phyloP scores from a whole-genome alignment of 2,797 vertebrate species.

The Premnoplex brunnescens region DNA sequence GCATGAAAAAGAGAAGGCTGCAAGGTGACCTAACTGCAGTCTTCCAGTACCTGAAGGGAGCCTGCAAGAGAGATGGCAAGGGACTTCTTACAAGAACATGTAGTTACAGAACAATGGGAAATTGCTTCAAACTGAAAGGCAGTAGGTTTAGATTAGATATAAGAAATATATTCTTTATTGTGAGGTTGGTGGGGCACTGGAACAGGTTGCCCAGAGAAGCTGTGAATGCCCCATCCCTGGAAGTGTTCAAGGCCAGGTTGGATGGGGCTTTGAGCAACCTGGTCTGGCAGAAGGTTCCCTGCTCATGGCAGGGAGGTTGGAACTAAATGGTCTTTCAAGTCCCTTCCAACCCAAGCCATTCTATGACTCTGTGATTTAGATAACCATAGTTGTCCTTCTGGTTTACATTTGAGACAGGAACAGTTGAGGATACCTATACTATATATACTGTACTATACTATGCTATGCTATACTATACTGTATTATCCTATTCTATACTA shows the following conservation, averaged over 20 bases:
- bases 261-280: neutral
- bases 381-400: neutral
- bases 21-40: neutral
- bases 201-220: neutral
- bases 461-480: neutral
- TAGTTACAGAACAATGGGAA: neutral
- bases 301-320: neutral
- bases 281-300: neutral
- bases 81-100: neutral
- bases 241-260: neutral
- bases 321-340: neutral
- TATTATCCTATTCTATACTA: neutral
- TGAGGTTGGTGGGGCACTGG: neutral
- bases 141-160: neutral
- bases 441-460: neutral
- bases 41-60: accelerated
- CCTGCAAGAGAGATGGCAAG: neutral
- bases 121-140: neutral
- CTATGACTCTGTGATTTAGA: neutral
- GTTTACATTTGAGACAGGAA: neutral
- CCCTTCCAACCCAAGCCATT: neutral
- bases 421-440: neutral
- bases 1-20: neutral
- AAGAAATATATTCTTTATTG: neutral
- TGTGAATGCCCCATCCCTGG: neutral